phyloP scores from a whole-genome alignment of 2,113 vertebrate genomes.

The Elephas maximus region DNA sequence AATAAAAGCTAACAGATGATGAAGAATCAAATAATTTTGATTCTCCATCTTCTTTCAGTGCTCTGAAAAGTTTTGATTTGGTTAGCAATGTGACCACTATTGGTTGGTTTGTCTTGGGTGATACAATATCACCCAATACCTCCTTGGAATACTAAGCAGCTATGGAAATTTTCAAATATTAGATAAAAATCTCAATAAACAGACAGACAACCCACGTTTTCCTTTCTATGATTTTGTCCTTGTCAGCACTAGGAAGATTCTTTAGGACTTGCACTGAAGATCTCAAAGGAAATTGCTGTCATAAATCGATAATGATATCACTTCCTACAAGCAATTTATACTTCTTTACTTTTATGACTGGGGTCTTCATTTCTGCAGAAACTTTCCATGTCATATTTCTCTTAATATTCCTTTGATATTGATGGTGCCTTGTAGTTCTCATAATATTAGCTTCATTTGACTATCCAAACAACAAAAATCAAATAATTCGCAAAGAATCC shows the following conservation, averaged over 20 bases:
- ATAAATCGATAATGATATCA: neutral
- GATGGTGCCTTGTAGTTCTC: neutral
- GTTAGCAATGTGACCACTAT: neutral
- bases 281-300: too few species aligned
- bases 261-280: neutral
- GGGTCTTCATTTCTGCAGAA: neutral
- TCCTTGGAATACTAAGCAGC: neutral
- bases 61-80: neutral
- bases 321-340: neutral
- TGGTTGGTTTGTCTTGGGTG: neutral
- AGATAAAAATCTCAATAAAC: neutral
- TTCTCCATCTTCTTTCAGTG: neutral
- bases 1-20: neutral
- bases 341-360: neutral
- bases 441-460: neutral
- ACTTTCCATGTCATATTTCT: neutral
- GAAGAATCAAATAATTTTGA: neutral
- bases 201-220: neutral
- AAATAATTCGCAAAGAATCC: neutral
- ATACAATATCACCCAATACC: neutral
- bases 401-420: neutral
- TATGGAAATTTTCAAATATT: neutral
- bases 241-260: neutral
- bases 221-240: neutral
- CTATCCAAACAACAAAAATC: neutral